A percentile compares a stretch with the other conserved stretches of the same genome.
phyloP scores from a whole-genome alignment of 1,140 invertebrate genomes.

The Physella acuta region DNA sequence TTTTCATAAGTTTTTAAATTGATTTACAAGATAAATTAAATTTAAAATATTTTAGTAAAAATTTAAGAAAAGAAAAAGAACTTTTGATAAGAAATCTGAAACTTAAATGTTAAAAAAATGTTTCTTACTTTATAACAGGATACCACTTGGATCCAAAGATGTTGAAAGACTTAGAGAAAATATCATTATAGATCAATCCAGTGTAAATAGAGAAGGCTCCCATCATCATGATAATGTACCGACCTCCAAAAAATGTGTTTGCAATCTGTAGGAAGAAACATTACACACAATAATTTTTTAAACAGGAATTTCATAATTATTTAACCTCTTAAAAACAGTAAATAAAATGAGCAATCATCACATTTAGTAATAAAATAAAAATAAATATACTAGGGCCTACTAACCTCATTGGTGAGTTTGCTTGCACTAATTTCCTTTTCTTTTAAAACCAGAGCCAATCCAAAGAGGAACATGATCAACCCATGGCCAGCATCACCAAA shows the following conservation, averaged over 20 bases:
- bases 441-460: conserved; percentile 66
- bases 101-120: no score
- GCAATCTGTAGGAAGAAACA: conserved; percentile 74
- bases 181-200: conserved; percentile 93
- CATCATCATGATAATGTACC: conserved; percentile 97
- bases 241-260: conserved; percentile 94
- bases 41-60: no score
- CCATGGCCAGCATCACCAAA: conserved; percentile 96
- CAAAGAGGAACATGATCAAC: conserved; percentile 67
- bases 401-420: conserved; percentile 52
- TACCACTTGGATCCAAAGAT: conserved; percentile 87
- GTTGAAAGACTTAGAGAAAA: conserved; percentile 93
- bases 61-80: not conserved
- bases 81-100: no score
- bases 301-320: not conserved
- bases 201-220: conserved; percentile 96
- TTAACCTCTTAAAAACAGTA: not conserved
- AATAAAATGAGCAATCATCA: not conserved
- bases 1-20: no score
- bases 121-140: conserved; percentile 25
- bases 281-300: not conserved
- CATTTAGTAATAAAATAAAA: not conserved
- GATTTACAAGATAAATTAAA: no score
- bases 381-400: not conserved
- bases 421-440: conserved; percentile 55